phyloP scores from a whole-genome alignment of 2,888 invertebrate species.

The Caenorhabditis becei region DNA sequence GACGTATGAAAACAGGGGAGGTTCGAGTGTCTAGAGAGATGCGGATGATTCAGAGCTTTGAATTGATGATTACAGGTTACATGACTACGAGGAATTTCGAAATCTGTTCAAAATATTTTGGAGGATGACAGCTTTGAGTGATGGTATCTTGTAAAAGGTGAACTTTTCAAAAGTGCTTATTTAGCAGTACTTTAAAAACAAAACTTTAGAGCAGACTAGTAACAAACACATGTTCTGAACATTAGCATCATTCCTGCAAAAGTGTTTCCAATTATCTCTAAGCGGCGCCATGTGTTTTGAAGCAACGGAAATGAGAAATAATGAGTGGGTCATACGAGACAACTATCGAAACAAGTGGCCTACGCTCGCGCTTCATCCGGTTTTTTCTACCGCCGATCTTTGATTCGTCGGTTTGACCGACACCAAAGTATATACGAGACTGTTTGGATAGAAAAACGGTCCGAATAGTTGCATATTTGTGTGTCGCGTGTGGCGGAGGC shows the following conservation, averaged over 20 bases:
- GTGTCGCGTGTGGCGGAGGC: background rate
- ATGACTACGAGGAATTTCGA: no score
- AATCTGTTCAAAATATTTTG: no score
- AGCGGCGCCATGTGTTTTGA: constrained; percentile 22
- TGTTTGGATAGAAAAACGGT: background rate
- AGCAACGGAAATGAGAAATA: constrained; percentile 13
- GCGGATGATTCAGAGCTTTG: no score
- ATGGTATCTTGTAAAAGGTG: no score
- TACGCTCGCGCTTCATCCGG: constrained; percentile 34
- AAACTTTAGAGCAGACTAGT: no score
- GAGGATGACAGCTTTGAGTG: no score
- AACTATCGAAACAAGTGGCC: constrained; percentile 51
- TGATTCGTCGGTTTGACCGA: constrained; percentile 13
- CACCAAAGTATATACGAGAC: constrained; percentile 11
- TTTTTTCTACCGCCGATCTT: constrained; percentile 37
- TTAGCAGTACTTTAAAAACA: no score
- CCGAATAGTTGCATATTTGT: constrained; percentile 12
- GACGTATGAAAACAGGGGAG: background rate
- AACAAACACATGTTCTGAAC: no score
- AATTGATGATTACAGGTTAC: no score
- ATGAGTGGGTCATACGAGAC: constrained; percentile 32
- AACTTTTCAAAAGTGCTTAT: no score
- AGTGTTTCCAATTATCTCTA: background rate
- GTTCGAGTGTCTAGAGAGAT: background rate
- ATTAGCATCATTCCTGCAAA: no score